These are phyloP conservation scores for Drosophila mayaguana DNA, from an alignment of 2,888 invertebrate species.

Conservation along the genomic window DNA sequence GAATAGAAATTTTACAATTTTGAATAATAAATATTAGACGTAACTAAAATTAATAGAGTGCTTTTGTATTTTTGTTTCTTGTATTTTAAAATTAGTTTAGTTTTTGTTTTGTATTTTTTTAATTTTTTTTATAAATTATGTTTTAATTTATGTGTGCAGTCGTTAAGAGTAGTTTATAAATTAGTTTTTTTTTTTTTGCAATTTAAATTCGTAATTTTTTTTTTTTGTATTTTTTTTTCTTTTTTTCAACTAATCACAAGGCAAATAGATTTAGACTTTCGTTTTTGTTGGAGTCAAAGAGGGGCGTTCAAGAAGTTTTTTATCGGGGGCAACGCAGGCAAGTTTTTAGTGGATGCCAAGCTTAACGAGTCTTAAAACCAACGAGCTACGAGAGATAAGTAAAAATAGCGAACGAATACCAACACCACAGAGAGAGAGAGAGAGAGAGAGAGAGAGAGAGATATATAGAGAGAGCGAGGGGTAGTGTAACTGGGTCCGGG, in stretches of 20 bases:
- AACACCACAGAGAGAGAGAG: constrained; percentile 38
- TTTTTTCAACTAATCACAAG: constrained; percentile 80
- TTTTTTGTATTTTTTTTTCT: constrained; percentile 18
- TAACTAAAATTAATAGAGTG: constrained; percentile 38
- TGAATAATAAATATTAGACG: constrained; percentile 62
- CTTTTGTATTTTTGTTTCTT: constrained; percentile 56
- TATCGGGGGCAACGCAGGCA: constrained; percentile 63
- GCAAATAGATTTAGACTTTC: constrained; percentile 76
- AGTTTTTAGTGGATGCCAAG: constrained; percentile 63
- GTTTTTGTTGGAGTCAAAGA: constrained; percentile 27
- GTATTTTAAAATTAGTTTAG: constrained; percentile 55
- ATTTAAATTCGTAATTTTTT: constrained; percentile 66
- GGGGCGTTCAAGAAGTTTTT: constrained; percentile 41
- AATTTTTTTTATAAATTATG: constrained; percentile 31
- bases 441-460: not conserved
- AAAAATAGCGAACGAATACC: constrained; percentile 46
- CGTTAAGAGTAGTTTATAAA: constrained; percentile 56
- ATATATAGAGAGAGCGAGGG: constrained; percentile 16
- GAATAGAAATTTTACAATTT: constrained; percentile 59
- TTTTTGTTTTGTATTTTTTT: not conserved
- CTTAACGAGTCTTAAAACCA: constrained; percentile 60
- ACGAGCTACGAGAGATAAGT: constrained; percentile 60
- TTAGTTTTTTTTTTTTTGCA: constrained; percentile 59
- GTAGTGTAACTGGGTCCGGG: constrained; percentile 23
- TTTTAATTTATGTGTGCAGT: constrained; percentile 40